Percentiles rank a stretch among this genome's conserved stretches.
Conservation (phyloP, 2,888 invertebrate species). For the Unio pictorum region DNA sequence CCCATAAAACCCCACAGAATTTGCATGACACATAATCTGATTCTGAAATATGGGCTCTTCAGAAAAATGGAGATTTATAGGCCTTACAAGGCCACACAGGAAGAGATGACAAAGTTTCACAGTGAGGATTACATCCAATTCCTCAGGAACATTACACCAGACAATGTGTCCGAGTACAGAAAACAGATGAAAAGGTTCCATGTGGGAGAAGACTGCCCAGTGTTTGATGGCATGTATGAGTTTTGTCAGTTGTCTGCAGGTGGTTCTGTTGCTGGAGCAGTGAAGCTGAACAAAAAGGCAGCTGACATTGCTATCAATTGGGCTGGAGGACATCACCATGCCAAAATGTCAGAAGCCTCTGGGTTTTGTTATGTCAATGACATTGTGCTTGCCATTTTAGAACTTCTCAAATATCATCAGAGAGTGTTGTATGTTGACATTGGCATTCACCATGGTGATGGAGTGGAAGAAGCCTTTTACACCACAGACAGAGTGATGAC, state of each 20-base stretch:
- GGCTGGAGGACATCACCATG: slow-evolving; percentile 99
- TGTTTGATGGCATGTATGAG: slow-evolving; percentile 98
- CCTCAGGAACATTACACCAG: slow-evolving; percentile 93
- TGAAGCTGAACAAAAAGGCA: slow-evolving; percentile 97
- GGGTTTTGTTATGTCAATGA: slow-evolving; percentile 99
- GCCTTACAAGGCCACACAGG: slow-evolving; percentile 97
- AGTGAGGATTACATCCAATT: slow-evolving; percentile 99
- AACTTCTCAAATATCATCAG: slow-evolving; percentile 96
- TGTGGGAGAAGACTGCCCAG: slow-evolving; percentile 99
- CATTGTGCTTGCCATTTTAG: slow-evolving; percentile 96
- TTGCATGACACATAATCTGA: slow-evolving; percentile 99
- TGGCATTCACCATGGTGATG: slow-evolving; percentile 99
- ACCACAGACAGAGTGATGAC: slow-evolving; percentile 99
- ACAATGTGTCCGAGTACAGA: slow-evolving; percentile 98
- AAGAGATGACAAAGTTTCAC: slow-evolving; percentile 99
- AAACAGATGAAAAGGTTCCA: slow-evolving; percentile 97
- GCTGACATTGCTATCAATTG: slow-evolving; percentile 99
- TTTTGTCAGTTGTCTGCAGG: slow-evolving; percentile 98
- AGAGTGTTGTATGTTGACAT: slow-evolving; percentile 98
- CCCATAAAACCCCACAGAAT: slow-evolving; percentile 99
- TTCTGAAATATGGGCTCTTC: slow-evolving; percentile 98
- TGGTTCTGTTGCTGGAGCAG: slow-evolving; percentile 96
- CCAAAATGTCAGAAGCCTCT: slow-evolving; percentile 98
- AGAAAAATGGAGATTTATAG: slow-evolving; percentile 99
- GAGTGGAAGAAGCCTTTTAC: slow-evolving; percentile 99